Evolutionary conservation across 2,888 invertebrate species (phyloP), one percentile per base, ranked within the genome.

Genomic region (Drosophila phalerata): DNA sequence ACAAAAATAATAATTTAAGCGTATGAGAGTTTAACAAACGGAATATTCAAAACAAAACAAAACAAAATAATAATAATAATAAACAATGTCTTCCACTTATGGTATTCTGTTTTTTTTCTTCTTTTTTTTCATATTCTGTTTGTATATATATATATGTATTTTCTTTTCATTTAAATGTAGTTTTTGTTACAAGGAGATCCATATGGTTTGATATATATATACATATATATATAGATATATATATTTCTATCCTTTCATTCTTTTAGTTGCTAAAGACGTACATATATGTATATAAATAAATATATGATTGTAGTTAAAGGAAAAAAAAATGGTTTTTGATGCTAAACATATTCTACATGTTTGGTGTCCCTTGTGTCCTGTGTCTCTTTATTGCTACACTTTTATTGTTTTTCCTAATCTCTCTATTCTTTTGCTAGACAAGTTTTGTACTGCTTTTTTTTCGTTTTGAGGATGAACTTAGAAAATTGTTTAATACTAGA

Each of bases 151-250:
- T 57, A 67, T 58, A 69, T 77, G 48, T 63, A 63, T 66, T 64
- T 62, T 15, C 47, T 57, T 79, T 38, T 38, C 32, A 32, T 62
- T 77, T 58, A 73, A 61, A 78, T 78, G 68, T 73, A 74, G 48
- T 66, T 66, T 74, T 60, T 73, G 58, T 79, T 85, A 70, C 53
- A 73, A 80, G 77, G 81, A 81, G 81, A 81, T 81, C 81, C 70
- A 82, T 81, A 52, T 69, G 73, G 45, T 77, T 57, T 53, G 45
- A 37, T 63, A 62, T 65, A 65, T 66, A 61, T 70, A 19, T 55
- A 43, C 25, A 9, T 58, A 38, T 71, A 28, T 45, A 19, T 55
- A 43, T 45, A 9, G n/a, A 19, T 55, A 43, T 45, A 9, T 58
- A 38, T 71, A 28, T 45, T 47, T 57, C 47, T 38, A 19, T 57